phyloP scores from a whole-genome alignment of 2,888 invertebrate genomes.

The Margaritifera margaritifera region DNA sequence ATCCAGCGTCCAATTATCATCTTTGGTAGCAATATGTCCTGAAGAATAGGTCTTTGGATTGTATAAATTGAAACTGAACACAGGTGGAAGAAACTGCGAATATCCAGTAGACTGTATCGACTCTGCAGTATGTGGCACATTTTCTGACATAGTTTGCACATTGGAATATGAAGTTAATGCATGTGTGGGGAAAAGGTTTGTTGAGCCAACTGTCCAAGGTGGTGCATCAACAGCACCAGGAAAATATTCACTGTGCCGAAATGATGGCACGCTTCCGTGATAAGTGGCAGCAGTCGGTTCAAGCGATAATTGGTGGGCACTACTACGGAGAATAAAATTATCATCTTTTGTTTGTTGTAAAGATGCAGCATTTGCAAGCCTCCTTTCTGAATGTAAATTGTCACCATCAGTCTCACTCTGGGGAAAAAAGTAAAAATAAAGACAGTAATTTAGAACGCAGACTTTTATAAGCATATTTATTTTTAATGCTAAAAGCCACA shows the following conservation, averaged over 20 bases:
- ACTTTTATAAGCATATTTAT: too few relatives aligned
- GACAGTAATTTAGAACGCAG: too few relatives aligned
- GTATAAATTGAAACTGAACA: slow-evolving; percentile 34
- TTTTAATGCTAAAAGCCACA: too few relatives aligned
- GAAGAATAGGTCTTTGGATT: slow-evolving; percentile 35
- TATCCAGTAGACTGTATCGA: neutral
- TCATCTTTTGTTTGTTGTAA: slow-evolving; percentile 57
- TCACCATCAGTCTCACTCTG: slow-evolving; percentile 51
- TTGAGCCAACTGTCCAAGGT: too few relatives aligned
- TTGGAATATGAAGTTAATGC: too few relatives aligned
- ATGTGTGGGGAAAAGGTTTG: too few relatives aligned
- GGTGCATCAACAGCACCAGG: neutral
- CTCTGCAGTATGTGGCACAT: too few relatives aligned
- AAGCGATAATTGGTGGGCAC: slow-evolving; percentile 28
- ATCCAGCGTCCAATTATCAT: slow-evolving; percentile 53
- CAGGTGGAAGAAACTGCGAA: slow-evolving; percentile 23
- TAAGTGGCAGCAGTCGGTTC: slow-evolving; percentile 8
- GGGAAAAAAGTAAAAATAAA: slow-evolving; percentile 7
- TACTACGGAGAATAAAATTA: slow-evolving; percentile 55
- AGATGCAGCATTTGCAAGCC: slow-evolving; percentile 47
- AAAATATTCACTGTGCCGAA: slow-evolving; percentile 1
- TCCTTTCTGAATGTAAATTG: slow-evolving; percentile 43
- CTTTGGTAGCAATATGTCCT: slow-evolving; percentile 15
- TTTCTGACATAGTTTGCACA: too few relatives aligned
- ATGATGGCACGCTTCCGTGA: neutral